Conservation (phyloP, 2,797 vertebrate species). For the Otus scops region DNA sequence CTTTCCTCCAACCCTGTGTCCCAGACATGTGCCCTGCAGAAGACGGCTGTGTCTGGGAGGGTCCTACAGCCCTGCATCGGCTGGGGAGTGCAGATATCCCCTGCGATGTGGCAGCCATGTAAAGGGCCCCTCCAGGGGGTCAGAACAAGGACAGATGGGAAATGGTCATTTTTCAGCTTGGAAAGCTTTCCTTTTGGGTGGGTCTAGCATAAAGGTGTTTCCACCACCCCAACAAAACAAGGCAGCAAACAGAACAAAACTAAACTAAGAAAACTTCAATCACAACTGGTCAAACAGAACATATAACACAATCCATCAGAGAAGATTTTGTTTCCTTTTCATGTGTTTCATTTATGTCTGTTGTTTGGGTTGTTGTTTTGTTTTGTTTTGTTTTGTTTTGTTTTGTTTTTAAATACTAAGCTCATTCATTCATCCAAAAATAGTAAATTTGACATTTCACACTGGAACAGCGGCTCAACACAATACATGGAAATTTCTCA, state of each 20-base stretch:
- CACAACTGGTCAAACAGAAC: neutral
- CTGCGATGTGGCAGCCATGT: neutral
- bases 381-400: no score
- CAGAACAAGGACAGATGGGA: neutral
- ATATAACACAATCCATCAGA: neutral
- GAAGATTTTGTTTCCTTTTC: neutral
- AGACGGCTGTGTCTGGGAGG: neutral
- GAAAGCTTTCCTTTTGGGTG: neutral
- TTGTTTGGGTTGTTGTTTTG: neutral
- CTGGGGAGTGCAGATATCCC: neutral
- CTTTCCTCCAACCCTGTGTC: neutral
- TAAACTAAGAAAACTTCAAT: neutral
- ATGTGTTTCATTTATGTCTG: neutral
- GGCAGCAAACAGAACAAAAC: neutral
- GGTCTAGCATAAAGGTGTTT: neutral
- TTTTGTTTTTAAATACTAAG: neutral
- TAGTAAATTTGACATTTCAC: neutral
- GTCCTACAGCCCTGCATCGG: rapidly evolving
- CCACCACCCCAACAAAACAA: neutral
- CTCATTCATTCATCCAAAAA: neutral
- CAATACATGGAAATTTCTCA: neutral
- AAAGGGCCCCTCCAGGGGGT: neutral
- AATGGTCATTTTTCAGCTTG: neutral
- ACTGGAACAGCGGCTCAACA: neutral
- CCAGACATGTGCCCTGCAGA: neutral